Conservation (phyloP, 2,888 invertebrate genomes). For the Asteroscopus sphinx region DNA sequence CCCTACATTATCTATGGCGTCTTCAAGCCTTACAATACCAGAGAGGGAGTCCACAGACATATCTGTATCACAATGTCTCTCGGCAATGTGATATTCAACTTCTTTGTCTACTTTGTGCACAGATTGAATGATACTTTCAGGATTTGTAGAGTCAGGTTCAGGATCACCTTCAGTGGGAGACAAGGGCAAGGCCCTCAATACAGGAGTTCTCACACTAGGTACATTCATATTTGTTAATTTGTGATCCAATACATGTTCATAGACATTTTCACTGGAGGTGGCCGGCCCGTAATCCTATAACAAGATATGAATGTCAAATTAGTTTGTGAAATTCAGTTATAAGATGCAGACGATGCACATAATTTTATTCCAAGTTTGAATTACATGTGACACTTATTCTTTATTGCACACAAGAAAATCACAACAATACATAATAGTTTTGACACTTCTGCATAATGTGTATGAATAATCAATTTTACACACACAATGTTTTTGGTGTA, state of each 20-base stretch:
- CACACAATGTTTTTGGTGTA: constrained; percentile 18
- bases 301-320: constrained; percentile 62
- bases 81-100: constrained; percentile 82
- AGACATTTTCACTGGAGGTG: constrained; percentile 88
- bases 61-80: constrained; percentile 78
- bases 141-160: constrained; percentile 86
- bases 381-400: constrained; percentile 19
- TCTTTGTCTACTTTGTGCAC: constrained; percentile 80
- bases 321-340: constrained; percentile 19
- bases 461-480: constrained; percentile 34
- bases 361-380: constrained; percentile 20
- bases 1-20: constrained; percentile 80
- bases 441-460: constrained; percentile 29
- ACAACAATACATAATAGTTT: too few species aligned
- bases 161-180: constrained; percentile 80
- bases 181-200: constrained; percentile 81
- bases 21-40: constrained; percentile 83
- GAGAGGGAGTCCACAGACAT: constrained; percentile 83
- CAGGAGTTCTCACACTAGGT: constrained; percentile 84
- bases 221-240: constrained; percentile 87
- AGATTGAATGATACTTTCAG: constrained; percentile 84
- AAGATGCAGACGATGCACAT: constrained; percentile 18
- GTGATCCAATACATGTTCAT: constrained; percentile 84
- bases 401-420: too few species aligned
- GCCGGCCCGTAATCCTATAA: constrained; percentile 89